phyloP scores from a whole-genome alignment of 2,113 vertebrate genomes.

The Nothocercus nigrocapillus region DNA sequence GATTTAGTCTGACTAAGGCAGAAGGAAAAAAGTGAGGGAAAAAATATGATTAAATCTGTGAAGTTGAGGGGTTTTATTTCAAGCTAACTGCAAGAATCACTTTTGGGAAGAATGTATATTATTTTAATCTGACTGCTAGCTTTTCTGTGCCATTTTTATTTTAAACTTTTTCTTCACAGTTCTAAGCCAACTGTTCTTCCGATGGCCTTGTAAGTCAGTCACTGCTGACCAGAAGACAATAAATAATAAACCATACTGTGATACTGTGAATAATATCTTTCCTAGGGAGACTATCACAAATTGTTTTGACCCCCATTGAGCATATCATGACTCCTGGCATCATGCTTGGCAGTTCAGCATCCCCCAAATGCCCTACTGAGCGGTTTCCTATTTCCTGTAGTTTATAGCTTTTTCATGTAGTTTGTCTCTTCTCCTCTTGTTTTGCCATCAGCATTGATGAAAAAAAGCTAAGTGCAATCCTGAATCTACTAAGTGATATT shows the following conservation, averaged over 20 bases:
- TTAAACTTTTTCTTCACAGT: background rate
- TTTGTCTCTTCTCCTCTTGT: background rate
- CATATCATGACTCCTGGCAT: background rate
- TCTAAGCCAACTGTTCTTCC: background rate
- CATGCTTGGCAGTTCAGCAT: constrained; percentile 7
- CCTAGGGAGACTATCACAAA: background rate
- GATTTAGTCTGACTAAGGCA: background rate
- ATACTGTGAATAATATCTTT: constrained; percentile 5
- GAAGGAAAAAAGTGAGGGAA: background rate
- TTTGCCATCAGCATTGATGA: background rate
- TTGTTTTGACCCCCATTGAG: constrained; percentile 48
- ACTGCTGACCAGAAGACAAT: constrained; percentile 12
- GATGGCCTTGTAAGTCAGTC: background rate
- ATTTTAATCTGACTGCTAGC: background rate
- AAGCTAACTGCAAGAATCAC: background rate
- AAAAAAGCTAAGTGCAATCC: background rate
- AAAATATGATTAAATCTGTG: background rate
- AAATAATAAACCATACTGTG: constrained; percentile 33
- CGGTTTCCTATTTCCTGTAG: background rate
- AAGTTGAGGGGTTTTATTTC: background rate
- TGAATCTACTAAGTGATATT: constrained; percentile 6
- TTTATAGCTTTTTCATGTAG: background rate
- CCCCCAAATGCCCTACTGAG: background rate
- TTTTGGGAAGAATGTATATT: background rate
- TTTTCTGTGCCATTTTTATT: background rate